phyloP scores from a whole-genome alignment of 2,113 vertebrate genomes.

The Notiomystis cincta region DNA sequence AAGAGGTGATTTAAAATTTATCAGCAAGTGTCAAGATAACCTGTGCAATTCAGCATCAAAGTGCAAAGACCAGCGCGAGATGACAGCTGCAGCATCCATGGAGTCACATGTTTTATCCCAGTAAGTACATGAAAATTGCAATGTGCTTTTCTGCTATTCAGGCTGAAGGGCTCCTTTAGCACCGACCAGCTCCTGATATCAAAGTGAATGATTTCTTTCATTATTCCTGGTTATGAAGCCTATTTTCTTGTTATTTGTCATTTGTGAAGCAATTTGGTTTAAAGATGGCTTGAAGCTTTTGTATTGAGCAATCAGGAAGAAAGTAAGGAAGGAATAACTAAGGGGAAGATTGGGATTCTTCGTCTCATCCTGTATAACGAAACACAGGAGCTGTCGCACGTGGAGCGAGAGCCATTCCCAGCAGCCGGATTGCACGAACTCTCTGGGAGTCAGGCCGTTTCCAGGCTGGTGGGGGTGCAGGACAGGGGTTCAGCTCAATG shows the following conservation, averaged over 20 bases:
- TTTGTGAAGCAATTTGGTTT: conserved; percentile 63
- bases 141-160: conserved; percentile 60
- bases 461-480: background rate
- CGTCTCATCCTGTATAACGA: background rate
- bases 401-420: background rate
- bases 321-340: conserved; percentile 31
- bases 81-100: conserved; percentile 48
- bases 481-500: background rate
- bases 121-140: conserved; percentile 59
- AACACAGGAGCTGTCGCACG: background rate
- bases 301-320: conserved; percentile 41
- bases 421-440: background rate
- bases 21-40: conserved; percentile 62
- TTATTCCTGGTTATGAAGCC: conserved; percentile 63
- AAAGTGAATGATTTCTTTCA: conserved; percentile 68
- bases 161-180: conserved; percentile 53
- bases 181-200: conserved; percentile 37
- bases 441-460: background rate
- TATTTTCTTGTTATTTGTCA: conserved; percentile 71
- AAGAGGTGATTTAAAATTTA: conserved; percentile 52
- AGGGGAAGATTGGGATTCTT: conserved; percentile 1
- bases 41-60: conserved; percentile 44
- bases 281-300: conserved; percentile 54
- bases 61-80: conserved; percentile 5
- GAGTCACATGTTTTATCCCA: conserved; percentile 47